Conservation (phyloP, 2,797 vertebrate genomes). For the Poecilia wingei region DNA sequence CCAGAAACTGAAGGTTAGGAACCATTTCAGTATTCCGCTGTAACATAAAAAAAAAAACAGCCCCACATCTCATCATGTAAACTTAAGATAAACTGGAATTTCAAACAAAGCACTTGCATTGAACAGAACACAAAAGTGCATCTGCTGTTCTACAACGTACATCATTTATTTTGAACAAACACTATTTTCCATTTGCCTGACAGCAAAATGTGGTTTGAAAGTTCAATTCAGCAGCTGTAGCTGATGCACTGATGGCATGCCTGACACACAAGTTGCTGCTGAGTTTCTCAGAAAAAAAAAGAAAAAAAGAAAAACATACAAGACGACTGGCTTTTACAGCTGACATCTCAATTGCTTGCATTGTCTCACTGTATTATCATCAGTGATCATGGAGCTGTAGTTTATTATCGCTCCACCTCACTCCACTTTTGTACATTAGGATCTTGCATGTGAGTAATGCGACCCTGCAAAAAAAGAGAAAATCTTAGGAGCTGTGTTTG, state of each 20-base stretch:
- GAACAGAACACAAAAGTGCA: slow-evolving; percentile 28
- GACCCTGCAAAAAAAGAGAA: slow-evolving; percentile 1
- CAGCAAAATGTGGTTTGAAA: slow-evolving; percentile 21
- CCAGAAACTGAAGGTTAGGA: slow-evolving; percentile 20
- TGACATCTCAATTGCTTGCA: slow-evolving; percentile 21
- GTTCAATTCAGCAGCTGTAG: slow-evolving; percentile 23
- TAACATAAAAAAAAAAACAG: slow-evolving; percentile 41
- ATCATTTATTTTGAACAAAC: slow-evolving; percentile 38
- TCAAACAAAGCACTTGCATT: slow-evolving; percentile 29
- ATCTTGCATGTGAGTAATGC: slow-evolving; percentile 1
- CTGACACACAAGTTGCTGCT: slow-evolving; percentile 25
- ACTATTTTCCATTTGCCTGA: slow-evolving; percentile 23
- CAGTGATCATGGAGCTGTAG: slow-evolving; percentile 14
- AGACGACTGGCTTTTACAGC: slow-evolving; percentile 12
- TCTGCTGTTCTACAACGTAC: slow-evolving; percentile 23
- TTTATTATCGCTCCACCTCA: slow-evolving; percentile 7
- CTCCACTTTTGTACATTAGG: slow-evolving; percentile 13
- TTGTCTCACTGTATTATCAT: slow-evolving; percentile 15
- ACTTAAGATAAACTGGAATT: slow-evolving; percentile 39
- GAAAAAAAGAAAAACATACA: neutral
- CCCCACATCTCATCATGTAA: slow-evolving; percentile 29
- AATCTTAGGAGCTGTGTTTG: slow-evolving; percentile 9
- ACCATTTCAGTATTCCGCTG: slow-evolving; percentile 20
- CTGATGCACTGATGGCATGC: slow-evolving; percentile 26
- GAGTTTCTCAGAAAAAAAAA: slow-evolving; percentile 12